Evolutionary conservation across 2,113 vertebrate species (phyloP).

Genomic region (Dicentrarchus labrax): DNA sequence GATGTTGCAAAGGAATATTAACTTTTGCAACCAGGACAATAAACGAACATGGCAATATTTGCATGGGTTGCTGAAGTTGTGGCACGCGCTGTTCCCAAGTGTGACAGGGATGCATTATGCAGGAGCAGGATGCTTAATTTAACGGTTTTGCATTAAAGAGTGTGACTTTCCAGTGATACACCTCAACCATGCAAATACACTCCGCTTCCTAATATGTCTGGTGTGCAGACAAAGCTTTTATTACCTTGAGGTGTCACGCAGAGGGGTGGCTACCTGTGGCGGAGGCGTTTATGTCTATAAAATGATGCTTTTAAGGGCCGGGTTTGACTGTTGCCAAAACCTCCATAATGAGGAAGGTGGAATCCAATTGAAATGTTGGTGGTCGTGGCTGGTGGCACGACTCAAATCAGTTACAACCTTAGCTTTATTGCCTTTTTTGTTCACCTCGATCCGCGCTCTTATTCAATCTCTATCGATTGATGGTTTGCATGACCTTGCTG

Average conservation of each 20-base stretch:
- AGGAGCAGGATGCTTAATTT: background rate
- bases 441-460: slow-evolving; percentile 62
- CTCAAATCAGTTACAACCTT: slow-evolving; percentile 29
- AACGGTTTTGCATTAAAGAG: slow-evolving; percentile 3
- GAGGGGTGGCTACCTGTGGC: slow-evolving; percentile 62
- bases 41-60: background rate
- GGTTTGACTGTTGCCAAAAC: background rate
- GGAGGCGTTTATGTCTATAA: slow-evolving; percentile 16
- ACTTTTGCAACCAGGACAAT: slow-evolving; percentile 5
- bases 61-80: slow-evolving; percentile 5
- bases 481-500: slow-evolving; percentile 77
- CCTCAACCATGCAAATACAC: background rate
- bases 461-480: slow-evolving; percentile 72
- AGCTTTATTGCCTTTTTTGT: slow-evolving; percentile 31
- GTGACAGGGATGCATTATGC: slow-evolving; percentile 1
- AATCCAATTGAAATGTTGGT: slow-evolving; percentile 31
- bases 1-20: slow-evolving; percentile 26
- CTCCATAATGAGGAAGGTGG: slow-evolving; percentile 11
- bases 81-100: background rate
- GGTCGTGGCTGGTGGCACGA: background rate
- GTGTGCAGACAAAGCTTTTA: slow-evolving; percentile 23
- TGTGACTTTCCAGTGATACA: slow-evolving; percentile 26
- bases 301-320: slow-evolving; percentile 8
- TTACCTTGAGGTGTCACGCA: slow-evolving; percentile 22
- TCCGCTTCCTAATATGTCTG: slow-evolving; percentile 20